Base-by-base conservation (phyloP, 2,113 vertebrate species). In the Coracopsis vasa region DNA sequence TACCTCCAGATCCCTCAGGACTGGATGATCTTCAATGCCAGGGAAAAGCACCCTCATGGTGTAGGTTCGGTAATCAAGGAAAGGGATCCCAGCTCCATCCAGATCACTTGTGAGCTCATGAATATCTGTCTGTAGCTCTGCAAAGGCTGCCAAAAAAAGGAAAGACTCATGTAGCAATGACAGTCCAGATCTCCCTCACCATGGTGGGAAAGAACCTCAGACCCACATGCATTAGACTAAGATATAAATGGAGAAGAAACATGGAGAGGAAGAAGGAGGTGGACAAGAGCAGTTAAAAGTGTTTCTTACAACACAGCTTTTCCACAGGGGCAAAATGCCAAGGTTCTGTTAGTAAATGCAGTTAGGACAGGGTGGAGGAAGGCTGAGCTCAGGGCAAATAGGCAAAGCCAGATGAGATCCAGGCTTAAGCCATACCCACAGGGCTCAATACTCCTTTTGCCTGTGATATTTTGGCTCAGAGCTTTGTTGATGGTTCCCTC, bases 1-100 rank as follows among this genome's bases (percentile, higher is more conserved):
- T 89, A 99, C 99, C 99, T 99, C 99, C 47, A 99, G 97, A 92
- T 99, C 99, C 92, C 99, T 98, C 45, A 99, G 98, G 18, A 99
- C 99, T 28, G 99, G 99, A 69, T 99, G 99, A 78, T 99, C 99
- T 95, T 99, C 99, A 24, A 99, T 99, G 33, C 99, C 99, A 20
- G 99, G 99, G 93, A 99, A 99, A 28, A 99, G 99, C 58, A 99
- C 99, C 65, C 99, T 98, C 99, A 99, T 99, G 12, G 99, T 99
- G 85, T 99, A 99, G 18, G 99, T 99, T 92, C 99, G 98, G 88
- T 99, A 99, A 93, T 99, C 99, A 2, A 99, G 98, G 97, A 99
- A 99, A 12, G 99, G 99, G 81, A 99, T 99, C 16, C 99, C 99
- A 0, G 99, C 99, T 84, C 99, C 99, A 1, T 99, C 99, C 90